phyloP scores from a whole-genome alignment of 2,797 vertebrate genomes.

The Trachops cirrhosus region DNA sequence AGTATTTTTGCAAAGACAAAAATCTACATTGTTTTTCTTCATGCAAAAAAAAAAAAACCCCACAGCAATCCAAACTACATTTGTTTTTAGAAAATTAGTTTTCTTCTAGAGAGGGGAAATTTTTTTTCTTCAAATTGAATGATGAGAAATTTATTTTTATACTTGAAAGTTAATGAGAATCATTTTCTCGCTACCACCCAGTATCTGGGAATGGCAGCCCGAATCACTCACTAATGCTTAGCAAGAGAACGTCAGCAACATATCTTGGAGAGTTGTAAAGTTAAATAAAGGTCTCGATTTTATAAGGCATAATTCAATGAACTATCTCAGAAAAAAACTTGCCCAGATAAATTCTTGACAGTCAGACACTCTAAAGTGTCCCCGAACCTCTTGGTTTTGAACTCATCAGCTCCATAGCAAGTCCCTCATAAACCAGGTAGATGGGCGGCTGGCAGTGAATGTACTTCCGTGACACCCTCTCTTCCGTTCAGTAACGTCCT shows the following conservation, averaged over 20 bases:
- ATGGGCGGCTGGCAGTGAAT: not conserved
- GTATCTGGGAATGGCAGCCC: not conserved
- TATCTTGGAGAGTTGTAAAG: not conserved
- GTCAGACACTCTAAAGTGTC: not conserved
- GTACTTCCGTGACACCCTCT: not conserved
- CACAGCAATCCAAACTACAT: not conserved
- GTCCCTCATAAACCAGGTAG: not conserved
- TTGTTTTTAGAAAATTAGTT: slow-evolving; percentile 24
- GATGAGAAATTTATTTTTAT: slow-evolving; percentile 22
- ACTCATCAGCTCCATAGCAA: not conserved
- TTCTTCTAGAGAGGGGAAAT: not conserved
- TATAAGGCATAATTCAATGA: not conserved
- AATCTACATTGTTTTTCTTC: not conserved
- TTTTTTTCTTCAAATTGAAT: not conserved
- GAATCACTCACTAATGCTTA: not conserved
- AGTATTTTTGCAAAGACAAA: not conserved
- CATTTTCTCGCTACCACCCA: not conserved
- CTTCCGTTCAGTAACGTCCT: not conserved
- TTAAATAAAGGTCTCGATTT: not conserved
- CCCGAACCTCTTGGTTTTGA: not conserved
- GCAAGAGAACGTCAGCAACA: not conserved
- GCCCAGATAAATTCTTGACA: not conserved
- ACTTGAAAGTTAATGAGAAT: slow-evolving; percentile 9
- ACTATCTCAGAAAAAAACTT: not conserved
- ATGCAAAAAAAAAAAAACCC: not conserved